Evolutionary conservation across 2,888 invertebrate species (phyloP).

Genomic region (Xylocampa areola): DNA sequence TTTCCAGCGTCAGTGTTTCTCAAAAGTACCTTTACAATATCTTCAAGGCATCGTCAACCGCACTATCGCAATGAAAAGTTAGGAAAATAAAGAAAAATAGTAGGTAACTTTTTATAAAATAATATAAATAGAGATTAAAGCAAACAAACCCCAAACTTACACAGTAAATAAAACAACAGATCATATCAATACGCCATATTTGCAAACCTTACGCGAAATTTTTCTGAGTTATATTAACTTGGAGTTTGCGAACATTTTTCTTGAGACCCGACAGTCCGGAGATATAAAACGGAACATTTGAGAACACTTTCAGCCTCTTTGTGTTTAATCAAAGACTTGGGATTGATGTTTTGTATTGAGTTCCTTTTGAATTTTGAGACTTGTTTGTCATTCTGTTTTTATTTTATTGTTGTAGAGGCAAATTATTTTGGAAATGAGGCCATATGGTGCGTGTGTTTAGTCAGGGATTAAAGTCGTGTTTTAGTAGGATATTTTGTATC

Average conservation of each 20-base stretch:
- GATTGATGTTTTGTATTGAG: conserved; percentile 22
- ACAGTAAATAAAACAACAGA: conserved; percentile 27
- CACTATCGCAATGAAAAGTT: too few relatives aligned
- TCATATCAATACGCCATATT: conserved; percentile 31
- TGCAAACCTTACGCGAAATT: conserved; percentile 34
- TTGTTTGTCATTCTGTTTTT: conserved; percentile 15
- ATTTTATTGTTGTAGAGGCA: conserved; percentile 15
- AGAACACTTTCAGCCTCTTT: conserved; percentile 24
- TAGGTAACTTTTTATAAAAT: too few relatives aligned
- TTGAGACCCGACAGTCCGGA: conserved; percentile 4
- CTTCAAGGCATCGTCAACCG: too few relatives aligned
- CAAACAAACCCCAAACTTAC: background rate
- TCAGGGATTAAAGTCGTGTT: too few relatives aligned
- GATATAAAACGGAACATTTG: conserved; percentile 26
- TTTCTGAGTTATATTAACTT: conserved; percentile 37
- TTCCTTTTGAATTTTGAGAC: conserved; percentile 8
- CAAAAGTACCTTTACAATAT: too few relatives aligned
- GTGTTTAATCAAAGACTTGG: conserved; percentile 38
- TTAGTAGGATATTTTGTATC: too few relatives aligned
- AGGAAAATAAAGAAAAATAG: too few relatives aligned
- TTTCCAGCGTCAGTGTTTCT: too few relatives aligned
- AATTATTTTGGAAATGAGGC: too few relatives aligned
- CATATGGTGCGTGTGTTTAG: too few relatives aligned
- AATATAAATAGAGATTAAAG: too few relatives aligned
- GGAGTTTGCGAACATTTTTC: conserved; percentile 34